phyloP scores from a whole-genome alignment of 2,888 invertebrate genomes.

The Poecilobothrus nobilitatus region DNA sequence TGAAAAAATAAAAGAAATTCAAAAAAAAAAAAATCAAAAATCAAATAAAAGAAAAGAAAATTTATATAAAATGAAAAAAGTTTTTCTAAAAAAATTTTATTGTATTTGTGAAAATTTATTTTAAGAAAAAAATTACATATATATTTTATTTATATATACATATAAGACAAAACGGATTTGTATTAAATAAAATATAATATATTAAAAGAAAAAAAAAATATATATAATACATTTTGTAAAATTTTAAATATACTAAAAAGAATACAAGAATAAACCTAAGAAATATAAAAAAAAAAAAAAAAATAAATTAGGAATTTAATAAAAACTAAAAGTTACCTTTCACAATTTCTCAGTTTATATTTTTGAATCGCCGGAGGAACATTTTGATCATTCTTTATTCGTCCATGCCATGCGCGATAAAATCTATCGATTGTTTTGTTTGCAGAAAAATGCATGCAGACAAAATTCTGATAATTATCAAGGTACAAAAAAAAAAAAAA shows the following conservation, averaged over 20 bases:
- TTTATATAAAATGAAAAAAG: no score
- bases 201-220: no score
- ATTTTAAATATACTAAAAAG: background rate
- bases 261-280: background rate
- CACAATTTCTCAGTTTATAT: conserved; percentile 28
- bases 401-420: conserved; percentile 47
- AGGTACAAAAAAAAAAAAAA: conserved; percentile 30
- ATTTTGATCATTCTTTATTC: conserved; percentile 38
- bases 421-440: conserved; percentile 44
- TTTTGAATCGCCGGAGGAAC: conserved; percentile 36
- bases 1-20: background rate
- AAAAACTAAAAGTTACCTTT: conserved; percentile 32
- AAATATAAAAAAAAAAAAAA: conserved; percentile 10
- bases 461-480: conserved; percentile 42
- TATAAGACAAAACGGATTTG: no score
- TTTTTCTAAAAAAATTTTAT: no score
- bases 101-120: conserved; percentile 7
- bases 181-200: conserved; percentile 7
- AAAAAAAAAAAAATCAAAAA: no score
- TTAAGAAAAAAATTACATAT: background rate
- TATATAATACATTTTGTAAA: no score
- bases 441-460: conserved; percentile 44
- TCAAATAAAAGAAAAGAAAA: no score
- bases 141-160: background rate
- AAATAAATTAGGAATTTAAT: conserved; percentile 23